These are phyloP conservation scores for Pogoniulus pusillus DNA, from an alignment of 2,797 vertebrate species.

Conservation along the genomic window DNA sequence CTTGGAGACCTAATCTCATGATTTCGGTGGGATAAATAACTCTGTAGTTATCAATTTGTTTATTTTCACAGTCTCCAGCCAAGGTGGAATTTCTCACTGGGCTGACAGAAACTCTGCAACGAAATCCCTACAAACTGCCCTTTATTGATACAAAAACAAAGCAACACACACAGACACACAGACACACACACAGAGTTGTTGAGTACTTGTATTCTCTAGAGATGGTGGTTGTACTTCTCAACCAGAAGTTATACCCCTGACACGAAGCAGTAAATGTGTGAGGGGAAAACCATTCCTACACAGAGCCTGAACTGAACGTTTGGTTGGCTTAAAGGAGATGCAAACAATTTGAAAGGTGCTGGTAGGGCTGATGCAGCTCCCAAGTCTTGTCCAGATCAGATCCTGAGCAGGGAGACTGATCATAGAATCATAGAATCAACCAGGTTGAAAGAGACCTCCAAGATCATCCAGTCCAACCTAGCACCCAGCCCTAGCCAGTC, in stretches of 20 bases:
- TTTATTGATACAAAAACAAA: background rate
- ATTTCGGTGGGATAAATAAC: background rate
- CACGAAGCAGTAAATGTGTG: background rate
- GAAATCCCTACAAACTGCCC: background rate
- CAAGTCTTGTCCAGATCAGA: background rate
- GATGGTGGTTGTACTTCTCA: background rate
- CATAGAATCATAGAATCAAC: no score
- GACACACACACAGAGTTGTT: no score
- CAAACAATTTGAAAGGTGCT: background rate
- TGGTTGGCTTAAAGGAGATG: background rate
- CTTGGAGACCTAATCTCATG: background rate
- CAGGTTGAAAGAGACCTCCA: no score
- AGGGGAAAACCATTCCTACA: background rate
- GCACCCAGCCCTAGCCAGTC: no score
- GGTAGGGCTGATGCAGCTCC: background rate
- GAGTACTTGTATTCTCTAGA: background rate
- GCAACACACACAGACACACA: no score
- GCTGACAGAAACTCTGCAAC: background rate
- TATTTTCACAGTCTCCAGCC: background rate
- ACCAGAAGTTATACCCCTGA: background rate
- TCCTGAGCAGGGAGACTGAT: background rate
- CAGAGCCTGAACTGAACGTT: background rate
- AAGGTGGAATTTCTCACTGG: background rate
- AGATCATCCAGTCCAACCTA: no score
- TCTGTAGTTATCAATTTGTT: background rate